A percentile compares a stretch with the other conserved stretches of the same genome.
phyloP scores from a whole-genome alignment of 2,113 vertebrate species.

The Ibidorhyncha struthersii region DNA sequence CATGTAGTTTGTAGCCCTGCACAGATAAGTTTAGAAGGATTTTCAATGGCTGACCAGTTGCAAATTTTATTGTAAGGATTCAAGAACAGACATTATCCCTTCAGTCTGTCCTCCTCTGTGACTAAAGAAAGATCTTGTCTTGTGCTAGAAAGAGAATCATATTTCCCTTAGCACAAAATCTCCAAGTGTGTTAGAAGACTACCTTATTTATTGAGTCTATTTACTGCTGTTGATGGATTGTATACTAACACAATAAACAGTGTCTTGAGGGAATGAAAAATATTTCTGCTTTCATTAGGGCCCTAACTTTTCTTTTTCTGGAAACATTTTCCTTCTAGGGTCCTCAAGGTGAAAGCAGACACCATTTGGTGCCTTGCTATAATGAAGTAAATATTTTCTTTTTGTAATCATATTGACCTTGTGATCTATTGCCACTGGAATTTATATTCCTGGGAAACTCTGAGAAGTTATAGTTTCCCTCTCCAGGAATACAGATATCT shows the following conservation, averaged over 20 bases:
- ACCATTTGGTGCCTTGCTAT: constrained; percentile 37
- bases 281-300: constrained; percentile 65
- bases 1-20: not conserved
- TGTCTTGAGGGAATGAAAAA: constrained; percentile 54
- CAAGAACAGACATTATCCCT: not conserved
- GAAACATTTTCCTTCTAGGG: constrained; percentile 63
- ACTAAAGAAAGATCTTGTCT: constrained; percentile 55
- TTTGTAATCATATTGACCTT: constrained; percentile 36
- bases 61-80: not conserved
- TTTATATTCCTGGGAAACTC: constrained; percentile 44
- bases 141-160: constrained; percentile 39
- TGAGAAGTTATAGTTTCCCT: constrained; percentile 12
- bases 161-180: constrained; percentile 64
- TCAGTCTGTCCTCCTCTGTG: constrained; percentile 3
- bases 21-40: not conserved
- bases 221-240: constrained; percentile 72
- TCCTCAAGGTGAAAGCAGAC: constrained; percentile 64
- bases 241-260: constrained; percentile 66
- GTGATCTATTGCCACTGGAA: not conserved
- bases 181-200: constrained; percentile 57
- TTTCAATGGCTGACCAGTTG: not conserved
- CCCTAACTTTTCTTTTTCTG: constrained; percentile 55
- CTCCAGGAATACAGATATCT: not conserved
- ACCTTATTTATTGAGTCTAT: constrained; percentile 69
- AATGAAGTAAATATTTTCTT: constrained; percentile 52